These are phyloP conservation scores for Electrophaes corylata DNA, from an alignment of 2,888 invertebrate genomes.

Conservation along the genomic window DNA sequence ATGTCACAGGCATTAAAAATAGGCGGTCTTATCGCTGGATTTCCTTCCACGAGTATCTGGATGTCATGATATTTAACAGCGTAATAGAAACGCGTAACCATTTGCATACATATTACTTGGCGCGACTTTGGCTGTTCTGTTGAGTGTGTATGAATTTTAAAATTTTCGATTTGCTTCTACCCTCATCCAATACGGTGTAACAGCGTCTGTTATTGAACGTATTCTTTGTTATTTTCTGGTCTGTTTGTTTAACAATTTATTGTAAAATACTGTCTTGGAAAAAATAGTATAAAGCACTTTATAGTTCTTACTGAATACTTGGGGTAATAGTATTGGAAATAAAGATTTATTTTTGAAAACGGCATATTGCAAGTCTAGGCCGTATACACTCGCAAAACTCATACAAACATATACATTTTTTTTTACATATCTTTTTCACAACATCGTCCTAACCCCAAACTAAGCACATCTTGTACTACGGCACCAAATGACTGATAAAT, in stretches of 20 bases:
- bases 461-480: too few relatives aligned
- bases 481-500: too few relatives aligned
- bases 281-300: too few relatives aligned
- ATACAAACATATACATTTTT: too few relatives aligned
- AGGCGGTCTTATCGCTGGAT: neutral
- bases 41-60: neutral
- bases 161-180: constrained; percentile 39
- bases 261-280: neutral
- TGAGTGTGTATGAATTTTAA: constrained; percentile 46
- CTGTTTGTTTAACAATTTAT: constrained; percentile 18
- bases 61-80: neutral
- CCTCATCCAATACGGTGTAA: constrained; percentile 27
- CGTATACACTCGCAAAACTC: too few relatives aligned
- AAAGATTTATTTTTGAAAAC: too few relatives aligned
- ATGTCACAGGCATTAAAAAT: too few relatives aligned
- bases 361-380: too few relatives aligned
- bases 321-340: too few relatives aligned
- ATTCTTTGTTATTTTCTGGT: constrained; percentile 8
- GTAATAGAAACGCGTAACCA: constrained; percentile 36
- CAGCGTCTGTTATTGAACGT: constrained; percentile 26
- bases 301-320: too few relatives aligned
- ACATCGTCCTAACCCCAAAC: too few relatives aligned
- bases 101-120: constrained; percentile 54
- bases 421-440: too few relatives aligned
- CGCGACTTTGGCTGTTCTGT: constrained; percentile 27